Evolutionary conservation across 2,797 vertebrate species (phyloP), one percentile per base, ranked within the genome.

Genomic region (Vipera ursinii): DNA sequence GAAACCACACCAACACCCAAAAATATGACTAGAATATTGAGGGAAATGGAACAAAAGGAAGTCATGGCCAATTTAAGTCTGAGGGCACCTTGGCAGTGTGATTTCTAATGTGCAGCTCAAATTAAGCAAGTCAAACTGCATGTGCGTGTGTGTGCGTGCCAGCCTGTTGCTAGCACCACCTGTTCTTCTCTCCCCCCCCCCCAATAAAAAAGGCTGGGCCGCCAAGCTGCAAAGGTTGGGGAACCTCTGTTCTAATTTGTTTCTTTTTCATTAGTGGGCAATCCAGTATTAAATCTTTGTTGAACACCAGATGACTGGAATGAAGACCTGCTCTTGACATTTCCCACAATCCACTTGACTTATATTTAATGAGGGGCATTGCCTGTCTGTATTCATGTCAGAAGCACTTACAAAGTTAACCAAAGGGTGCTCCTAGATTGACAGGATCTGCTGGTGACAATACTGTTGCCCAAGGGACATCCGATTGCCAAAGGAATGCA

Each of bases 141-240:
- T 7, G 7, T 8, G 22, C 0, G 1, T 8, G 22, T 7, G 6
- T 60, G 59, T 60, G 22, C 20, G 7, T 60, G 22, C 22, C 22
- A 60, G 59, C 59, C 59, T 8, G 24, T 8, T 8, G 22, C 22
- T 60, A 1, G 0, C 0, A 2, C 2, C 2, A 3, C 22, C 59
- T 24, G 7, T 60, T 60, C 22, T 6, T 2, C 22, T 24, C 59
- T 60, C 3, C 22, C 59, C 7, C 51, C 51, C 51, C 51, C 1
- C 51, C 51, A 53, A 38, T 1, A 38, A 38, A 38, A 38, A 38
- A 38, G 10, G 9, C 51, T 53, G 22, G 22, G 22, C 0, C 3
- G 0, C 59, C 59, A 24, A 60, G 22, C 6, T 24, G 2, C 7
- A 60, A 60, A 24, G 22, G 2, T 60, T 60, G 2, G 2, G 22